Evolutionary conservation across 2,888 invertebrate genomes (phyloP), one percentile per base, ranked within the genome.

Genomic region (Julus scanicus): DNA sequence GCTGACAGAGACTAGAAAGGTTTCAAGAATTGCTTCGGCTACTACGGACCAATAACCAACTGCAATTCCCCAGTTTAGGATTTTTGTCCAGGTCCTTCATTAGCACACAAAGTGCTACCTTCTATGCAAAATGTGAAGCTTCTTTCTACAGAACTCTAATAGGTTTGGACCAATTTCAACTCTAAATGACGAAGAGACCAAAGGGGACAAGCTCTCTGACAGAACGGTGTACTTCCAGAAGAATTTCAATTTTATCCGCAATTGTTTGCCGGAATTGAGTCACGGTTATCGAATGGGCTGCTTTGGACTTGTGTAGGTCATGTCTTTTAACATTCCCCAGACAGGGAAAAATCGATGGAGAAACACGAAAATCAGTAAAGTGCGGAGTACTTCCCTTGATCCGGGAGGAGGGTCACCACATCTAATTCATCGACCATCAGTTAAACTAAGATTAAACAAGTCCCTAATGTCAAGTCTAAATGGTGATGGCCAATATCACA

Each of bases 161-260:
- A 11, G 3, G 63, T 17, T 57, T 63, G 20, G 63, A 20, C 63
- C 63, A 63, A 63, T 63, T 63, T 63, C 63, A 63, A 20, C 6
- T 17, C 20, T 63, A 63, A 63, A 63, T 63, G 63, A 20, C 63
- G 3, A 20, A 63, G 63, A 4, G 11, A 63, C 8, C 63, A 20
- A 63, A 63, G 20, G 20, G 53, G 63, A n/a, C 63, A 6, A 0
- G 63, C 63, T 63, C 20, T 20, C 6, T 63, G 63, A 63, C 63
- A 13, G 49, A 13, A 13, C 49, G 49, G 11, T 49, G 8, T 49
- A 49, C 49, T 20, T 20, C 6, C 63, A n/a, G 20, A 63, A 20
- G 63, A 63, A 63, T 63, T 63, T 63, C 63, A 63, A 63, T 63
- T 63, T 63, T 20, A 63, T 63, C 63, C 63, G n/a, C 63, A 63